Evolutionary conservation across 2,113 vertebrate species (phyloP).

Genomic region (Equus przewalskii): DNA sequence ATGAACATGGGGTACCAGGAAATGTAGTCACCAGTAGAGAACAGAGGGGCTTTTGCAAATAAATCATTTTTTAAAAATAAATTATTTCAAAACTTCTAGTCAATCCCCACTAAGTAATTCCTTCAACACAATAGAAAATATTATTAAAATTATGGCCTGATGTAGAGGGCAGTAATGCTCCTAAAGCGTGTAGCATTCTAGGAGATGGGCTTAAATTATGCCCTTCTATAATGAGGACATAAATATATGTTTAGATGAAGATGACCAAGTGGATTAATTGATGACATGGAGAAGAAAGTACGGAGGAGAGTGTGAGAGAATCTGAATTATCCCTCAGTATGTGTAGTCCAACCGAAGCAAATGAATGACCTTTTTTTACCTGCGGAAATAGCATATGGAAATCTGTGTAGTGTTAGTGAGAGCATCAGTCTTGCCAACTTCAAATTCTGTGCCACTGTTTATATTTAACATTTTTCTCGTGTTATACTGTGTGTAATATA

Average conservation of each 20-base stretch:
- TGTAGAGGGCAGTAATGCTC: slow-evolving; percentile 33
- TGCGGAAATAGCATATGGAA: slow-evolving; percentile 60
- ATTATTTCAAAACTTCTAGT: slow-evolving; percentile 50
- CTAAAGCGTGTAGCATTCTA: slow-evolving; percentile 15
- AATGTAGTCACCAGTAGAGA: background rate
- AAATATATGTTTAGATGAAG: slow-evolving; percentile 37
- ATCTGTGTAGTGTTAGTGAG: slow-evolving; percentile 2
- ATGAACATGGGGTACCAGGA: background rate
- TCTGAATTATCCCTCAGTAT: background rate
- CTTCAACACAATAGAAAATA: slow-evolving; percentile 34
- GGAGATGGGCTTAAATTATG: background rate
- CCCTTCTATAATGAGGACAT: background rate
- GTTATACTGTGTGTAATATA: background rate
- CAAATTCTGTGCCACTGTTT: slow-evolving; percentile 16
- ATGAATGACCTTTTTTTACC: background rate
- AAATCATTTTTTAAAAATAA: slow-evolving; percentile 17
- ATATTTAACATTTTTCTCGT: slow-evolving; percentile 36
- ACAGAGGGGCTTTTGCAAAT: background rate
- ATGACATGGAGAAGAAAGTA: background rate
- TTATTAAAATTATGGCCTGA: slow-evolving; percentile 57
- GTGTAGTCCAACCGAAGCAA: background rate
- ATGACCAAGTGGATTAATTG: slow-evolving; percentile 5
- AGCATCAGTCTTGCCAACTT: slow-evolving; percentile 5
- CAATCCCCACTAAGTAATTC: background rate
- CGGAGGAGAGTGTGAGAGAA: background rate